Evolutionary conservation across 2,797 vertebrate species (phyloP).

Genomic region (Denticeps clupeoides): DNA sequence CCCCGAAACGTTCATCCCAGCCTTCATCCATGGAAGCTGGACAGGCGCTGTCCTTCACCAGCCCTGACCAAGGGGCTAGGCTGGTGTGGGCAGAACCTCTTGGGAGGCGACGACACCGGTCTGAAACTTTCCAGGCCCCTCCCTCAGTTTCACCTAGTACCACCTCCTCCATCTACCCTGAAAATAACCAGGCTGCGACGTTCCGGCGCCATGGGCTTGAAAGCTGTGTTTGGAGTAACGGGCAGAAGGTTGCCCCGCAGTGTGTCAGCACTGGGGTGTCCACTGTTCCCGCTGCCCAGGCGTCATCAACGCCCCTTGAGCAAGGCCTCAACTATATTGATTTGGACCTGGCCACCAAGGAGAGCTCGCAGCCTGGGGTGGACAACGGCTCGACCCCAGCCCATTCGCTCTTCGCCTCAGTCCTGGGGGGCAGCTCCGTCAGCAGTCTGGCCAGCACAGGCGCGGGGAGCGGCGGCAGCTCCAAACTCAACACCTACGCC

Average conservation of each 20-base stretch:
- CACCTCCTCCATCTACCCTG: background rate
- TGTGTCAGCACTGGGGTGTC: conserved; percentile 31
- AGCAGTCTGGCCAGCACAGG: conserved; percentile 29
- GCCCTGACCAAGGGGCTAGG: conserved; percentile 45
- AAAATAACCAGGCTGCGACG: conserved; percentile 13
- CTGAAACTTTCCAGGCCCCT: conserved; percentile 51
- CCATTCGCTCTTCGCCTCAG: conserved; percentile 37
- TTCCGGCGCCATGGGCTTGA: conserved; percentile 51
- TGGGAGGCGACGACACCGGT: conserved; percentile 45
- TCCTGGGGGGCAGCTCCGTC: conserved; percentile 26
- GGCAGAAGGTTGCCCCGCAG: conserved; percentile 33
- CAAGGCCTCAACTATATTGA: conserved; percentile 73
- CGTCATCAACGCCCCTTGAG: conserved; percentile 44
- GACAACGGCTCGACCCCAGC: conserved; percentile 46
- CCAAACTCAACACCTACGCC: conserved; percentile 60
- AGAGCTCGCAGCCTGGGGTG: conserved; percentile 43
- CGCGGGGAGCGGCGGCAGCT: conserved; percentile 37
- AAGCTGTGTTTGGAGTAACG: conserved; percentile 50
- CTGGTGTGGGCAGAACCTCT: conserved; percentile 43
- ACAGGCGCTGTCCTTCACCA: conserved; percentile 42
- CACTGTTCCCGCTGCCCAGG: conserved; percentile 41
- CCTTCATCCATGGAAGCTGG: conserved; percentile 45
- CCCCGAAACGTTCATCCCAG: conserved; percentile 33
- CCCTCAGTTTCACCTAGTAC: conserved; percentile 29
- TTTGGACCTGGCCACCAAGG: conserved; percentile 60